A percentile compares a stretch with the other conserved stretches of the same genome.
Conservation (phyloP, 2,797 vertebrate species). For the Dendrocincla tyrannina region DNA sequence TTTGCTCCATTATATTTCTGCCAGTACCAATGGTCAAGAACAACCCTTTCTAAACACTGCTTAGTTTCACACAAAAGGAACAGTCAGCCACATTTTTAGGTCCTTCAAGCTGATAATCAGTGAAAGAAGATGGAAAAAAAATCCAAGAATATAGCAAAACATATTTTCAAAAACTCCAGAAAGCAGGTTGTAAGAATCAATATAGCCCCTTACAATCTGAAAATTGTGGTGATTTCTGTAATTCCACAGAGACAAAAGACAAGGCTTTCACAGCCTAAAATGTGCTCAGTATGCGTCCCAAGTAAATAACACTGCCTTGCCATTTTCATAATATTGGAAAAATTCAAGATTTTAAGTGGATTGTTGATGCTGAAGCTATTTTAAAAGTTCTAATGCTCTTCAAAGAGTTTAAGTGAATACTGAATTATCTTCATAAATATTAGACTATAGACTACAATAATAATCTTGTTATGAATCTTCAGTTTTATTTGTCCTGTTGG, state of each 20-base stretch:
- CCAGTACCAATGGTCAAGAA: neutral
- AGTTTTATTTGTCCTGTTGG: slow-evolving; percentile 8
- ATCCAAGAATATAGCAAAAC: neutral
- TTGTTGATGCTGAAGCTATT: neutral
- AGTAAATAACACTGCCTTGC: neutral
- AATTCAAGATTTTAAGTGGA: neutral
- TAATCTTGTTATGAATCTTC: neutral
- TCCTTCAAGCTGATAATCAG: neutral
- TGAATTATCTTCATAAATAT: slow-evolving; percentile 25
- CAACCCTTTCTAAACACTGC: accelerated
- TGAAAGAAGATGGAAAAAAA: neutral
- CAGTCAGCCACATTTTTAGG: accelerated
- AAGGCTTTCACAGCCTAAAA: neutral
- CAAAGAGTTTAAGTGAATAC: neutral
- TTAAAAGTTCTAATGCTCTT: slow-evolving; percentile 1
- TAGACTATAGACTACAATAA: neutral
- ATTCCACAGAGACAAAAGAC: neutral
- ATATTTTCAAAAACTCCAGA: neutral
- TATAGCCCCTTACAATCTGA: neutral
- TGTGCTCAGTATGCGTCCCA: neutral
- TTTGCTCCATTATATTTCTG: neutral
- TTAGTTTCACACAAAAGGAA: neutral
- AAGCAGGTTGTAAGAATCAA: neutral
- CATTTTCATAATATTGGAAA: neutral
- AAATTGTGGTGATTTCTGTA: neutral